These are phyloP conservation scores for Aphodius granarius DNA, from an alignment of 2,888 invertebrate species.

Conservation along the genomic window DNA sequence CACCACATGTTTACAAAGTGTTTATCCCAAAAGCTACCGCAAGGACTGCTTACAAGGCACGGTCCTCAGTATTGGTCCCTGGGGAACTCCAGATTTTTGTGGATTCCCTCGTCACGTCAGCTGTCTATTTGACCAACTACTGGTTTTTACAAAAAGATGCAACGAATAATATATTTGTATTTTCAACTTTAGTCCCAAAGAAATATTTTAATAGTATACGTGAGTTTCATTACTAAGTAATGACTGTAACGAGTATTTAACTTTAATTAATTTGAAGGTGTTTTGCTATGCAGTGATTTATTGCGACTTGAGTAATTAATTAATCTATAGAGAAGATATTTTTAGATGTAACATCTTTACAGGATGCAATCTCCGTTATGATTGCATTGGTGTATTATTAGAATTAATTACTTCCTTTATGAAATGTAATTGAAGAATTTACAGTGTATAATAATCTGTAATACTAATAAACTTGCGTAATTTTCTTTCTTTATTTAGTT, in stretches of 20 bases:
- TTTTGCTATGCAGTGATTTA: neutral
- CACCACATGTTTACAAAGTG: slow-evolving; percentile 9
- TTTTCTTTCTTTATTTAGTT: no score
- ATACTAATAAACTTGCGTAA: no score
- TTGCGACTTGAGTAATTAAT: neutral
- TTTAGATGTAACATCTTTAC: neutral
- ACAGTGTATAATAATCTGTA: neutral
- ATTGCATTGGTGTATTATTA: neutral
- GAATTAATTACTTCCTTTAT: neutral
- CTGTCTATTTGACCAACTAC: neutral
- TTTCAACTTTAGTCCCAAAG: no score
- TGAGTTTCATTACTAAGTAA: no score
- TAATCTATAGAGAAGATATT: neutral
- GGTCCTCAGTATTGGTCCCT: slow-evolving; percentile 5
- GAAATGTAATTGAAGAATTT: neutral
- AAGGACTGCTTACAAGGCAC: neutral
- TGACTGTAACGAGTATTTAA: neutral
- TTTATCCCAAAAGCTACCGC: neutral
- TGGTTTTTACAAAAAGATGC: neutral
- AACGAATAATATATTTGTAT: neutral
- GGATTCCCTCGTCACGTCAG: neutral
- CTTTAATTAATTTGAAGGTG: neutral
- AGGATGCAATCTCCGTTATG: neutral
- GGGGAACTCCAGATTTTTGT: slow-evolving; percentile 9
- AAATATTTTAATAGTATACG: no score